Evolutionary conservation across 2,113 vertebrate species (phyloP), one percentile per base, ranked within the genome.

Genomic region (Prionailurus viverrinus): DNA sequence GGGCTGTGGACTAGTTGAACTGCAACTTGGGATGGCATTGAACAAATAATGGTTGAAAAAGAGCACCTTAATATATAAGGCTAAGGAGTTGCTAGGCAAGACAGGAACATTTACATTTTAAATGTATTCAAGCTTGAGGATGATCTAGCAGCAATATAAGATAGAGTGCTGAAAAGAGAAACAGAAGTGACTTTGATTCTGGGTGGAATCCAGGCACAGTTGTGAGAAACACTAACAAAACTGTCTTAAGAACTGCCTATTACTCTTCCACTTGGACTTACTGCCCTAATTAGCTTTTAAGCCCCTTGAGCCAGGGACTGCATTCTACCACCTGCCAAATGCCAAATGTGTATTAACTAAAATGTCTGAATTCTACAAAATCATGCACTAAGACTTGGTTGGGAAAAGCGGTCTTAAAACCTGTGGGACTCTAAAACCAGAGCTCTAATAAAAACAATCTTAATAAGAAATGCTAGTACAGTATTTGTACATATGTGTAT

Each of bases 41-140:
- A 39, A 55, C 31, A 87, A 63, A 51, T 65, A 66, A 61, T 84
- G 27, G 13, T 41, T 93, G 81, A 61, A 82, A 95, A 96, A 48
- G 11, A 83, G 15, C 29, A 58, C 31, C 58, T 88, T 63, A 76
- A 76, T 63, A 39, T 61, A 5, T 51, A 65, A 94, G 66, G 7
- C 55, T 53, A 4, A 84, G 83, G n/a, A 92, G 55, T 82, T 97
- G 68, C 45, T 69, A 53, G 83, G 14, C 48, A 94, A 41, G 73
- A 84, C 73, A 95, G 53, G 58, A 87, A 39, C 29, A n/a, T 83
- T 92, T 51, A 36, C 36, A 71, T 41, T 93, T 89, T 90, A 68
- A 58, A 55, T 48, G 4, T 76, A 69, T 71, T 87, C 36, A 86
- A 74, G 76, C 79, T 65, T 82, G 41, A 61, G 76, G 93, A 23